Percentiles rank a stretch among this genome's conserved stretches.
phyloP scores from a whole-genome alignment of 2,113 vertebrate genomes.

The Eretmochelys imbricata region DNA sequence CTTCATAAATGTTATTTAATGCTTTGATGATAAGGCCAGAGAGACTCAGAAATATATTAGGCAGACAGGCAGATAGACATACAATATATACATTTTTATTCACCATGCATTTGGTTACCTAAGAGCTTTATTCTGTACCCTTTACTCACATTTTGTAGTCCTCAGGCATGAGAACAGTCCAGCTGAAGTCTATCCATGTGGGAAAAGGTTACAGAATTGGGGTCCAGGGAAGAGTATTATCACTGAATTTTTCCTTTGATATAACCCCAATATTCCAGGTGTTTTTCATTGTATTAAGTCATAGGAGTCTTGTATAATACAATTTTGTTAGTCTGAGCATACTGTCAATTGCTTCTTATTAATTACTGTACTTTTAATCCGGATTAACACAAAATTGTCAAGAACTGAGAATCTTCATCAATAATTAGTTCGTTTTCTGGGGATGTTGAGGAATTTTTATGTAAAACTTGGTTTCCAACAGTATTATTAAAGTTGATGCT shows the following conservation, averaged over 20 bases:
- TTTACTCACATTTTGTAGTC: background rate
- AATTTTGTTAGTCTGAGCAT: background rate
- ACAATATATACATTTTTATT: background rate
- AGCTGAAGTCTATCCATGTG: background rate
- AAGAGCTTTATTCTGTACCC: background rate
- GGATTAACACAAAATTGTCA: slow-evolving; percentile 29
- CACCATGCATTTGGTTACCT: background rate
- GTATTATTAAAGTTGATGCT: background rate
- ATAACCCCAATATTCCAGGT: too few species aligned
- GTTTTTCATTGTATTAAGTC: background rate
- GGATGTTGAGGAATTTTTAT: background rate
- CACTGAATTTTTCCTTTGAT: background rate
- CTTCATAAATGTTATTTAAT: background rate
- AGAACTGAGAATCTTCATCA: background rate
- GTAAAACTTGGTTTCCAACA: background rate
- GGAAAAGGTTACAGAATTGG: background rate
- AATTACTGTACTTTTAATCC: background rate
- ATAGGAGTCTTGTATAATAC: background rate
- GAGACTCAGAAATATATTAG: slow-evolving; percentile 4
- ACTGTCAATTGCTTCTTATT: background rate
- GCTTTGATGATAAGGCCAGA: background rate
- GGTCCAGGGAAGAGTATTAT: background rate
- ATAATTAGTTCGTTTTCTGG: background rate
- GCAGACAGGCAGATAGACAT: background rate
- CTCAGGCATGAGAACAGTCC: background rate